These are phyloP conservation scores for Eulemur coronatus DNA, from an alignment of 2,797 vertebrate genomes.

Conservation along the genomic window DNA sequence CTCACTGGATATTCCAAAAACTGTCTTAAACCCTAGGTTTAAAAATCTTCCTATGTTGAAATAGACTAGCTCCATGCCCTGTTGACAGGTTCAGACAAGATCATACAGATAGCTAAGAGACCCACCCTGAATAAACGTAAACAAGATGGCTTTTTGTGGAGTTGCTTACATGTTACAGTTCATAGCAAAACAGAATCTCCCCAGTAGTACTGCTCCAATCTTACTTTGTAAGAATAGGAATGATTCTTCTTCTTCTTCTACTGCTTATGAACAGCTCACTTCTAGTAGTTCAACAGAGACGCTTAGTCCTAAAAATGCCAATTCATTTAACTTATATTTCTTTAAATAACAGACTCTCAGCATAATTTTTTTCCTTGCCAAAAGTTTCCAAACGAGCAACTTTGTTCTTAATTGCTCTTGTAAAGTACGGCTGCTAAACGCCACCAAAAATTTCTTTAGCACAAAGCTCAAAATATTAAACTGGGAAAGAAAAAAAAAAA, in stretches of 20 bases:
- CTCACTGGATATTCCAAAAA: neutral
- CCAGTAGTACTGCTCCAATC: neutral
- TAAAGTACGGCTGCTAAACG: conserved; percentile 47
- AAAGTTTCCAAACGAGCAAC: conserved; percentile 68
- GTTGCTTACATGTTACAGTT: neutral
- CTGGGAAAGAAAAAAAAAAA: neutral
- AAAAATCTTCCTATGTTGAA: neutral
- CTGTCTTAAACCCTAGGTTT: neutral
- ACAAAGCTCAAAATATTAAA: conserved; percentile 53
- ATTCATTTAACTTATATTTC: conserved; percentile 59
- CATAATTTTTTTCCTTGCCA: conserved; percentile 52
- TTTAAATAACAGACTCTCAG: conserved; percentile 79
- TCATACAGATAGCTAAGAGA: neutral
- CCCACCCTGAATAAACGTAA: neutral
- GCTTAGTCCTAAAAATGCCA: conserved; percentile 32
- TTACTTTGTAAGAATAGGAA: neutral
- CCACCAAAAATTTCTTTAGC: conserved; percentile 43
- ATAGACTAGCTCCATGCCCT: neutral
- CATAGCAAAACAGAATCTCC: neutral
- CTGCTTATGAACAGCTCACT: neutral
- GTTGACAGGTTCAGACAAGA: conserved; percentile 27
- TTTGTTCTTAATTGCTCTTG: conserved; percentile 52
- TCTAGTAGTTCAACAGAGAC: conserved; percentile 33
- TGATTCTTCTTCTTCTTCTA: neutral
- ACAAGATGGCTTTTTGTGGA: neutral